Conservation (phyloP, 2,113 vertebrate genomes). For the Plestiodon gilberti region DNA sequence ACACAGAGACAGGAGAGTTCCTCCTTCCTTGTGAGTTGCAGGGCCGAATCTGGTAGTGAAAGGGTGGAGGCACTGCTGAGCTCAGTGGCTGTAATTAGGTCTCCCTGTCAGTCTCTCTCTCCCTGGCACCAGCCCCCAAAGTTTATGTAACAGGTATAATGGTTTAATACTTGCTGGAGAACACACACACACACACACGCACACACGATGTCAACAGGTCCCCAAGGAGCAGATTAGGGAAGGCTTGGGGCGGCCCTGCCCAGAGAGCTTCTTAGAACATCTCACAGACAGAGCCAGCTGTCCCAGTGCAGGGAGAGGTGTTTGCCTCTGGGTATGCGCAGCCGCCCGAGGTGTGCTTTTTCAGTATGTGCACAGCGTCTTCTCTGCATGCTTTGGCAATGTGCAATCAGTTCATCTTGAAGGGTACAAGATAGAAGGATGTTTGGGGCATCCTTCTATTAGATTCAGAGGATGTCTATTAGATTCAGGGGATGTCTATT, state of each 20-base stretch:
- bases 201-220: not conserved
- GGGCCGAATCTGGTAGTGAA: not conserved
- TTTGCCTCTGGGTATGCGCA: not conserved
- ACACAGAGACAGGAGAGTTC: too few relatives aligned
- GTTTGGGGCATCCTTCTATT: not conserved
- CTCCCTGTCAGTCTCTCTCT: not conserved
- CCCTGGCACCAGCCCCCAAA: not conserved
- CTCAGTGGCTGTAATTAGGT: not conserved
- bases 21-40: too few relatives aligned
- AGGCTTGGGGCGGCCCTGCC: not conserved
- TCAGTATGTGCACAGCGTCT: too few relatives aligned
- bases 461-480: too few relatives aligned
- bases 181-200: not conserved
- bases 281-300: not conserved
- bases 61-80: not conserved
- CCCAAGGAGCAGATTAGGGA: not conserved
- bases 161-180: not conserved
- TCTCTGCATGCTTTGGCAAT: not conserved
- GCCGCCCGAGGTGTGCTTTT: not conserved
- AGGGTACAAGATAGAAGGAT: not conserved
- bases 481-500: too few relatives aligned
- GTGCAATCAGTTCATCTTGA: not conserved
- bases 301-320: not conserved
- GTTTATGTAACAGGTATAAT: constrained; percentile 24
- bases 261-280: not conserved